Percentiles rank a stretch among this genome's conserved stretches.
Conservation (phyloP, 2,113 vertebrate species). For the Cottus gobio region DNA sequence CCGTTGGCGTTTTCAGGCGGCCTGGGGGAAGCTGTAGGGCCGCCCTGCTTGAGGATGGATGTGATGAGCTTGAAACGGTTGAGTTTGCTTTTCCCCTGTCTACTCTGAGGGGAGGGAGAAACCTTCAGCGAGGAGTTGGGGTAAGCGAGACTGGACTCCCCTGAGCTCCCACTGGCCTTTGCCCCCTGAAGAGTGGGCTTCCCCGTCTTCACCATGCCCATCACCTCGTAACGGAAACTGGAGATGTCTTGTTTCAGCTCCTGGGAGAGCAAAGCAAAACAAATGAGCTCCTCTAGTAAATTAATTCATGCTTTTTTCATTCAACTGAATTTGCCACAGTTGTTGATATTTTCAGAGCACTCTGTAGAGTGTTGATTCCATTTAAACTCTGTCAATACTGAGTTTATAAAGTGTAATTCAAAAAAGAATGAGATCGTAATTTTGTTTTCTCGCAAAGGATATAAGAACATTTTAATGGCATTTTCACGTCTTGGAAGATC, state of each 20-base stretch:
- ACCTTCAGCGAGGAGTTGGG: slow-evolving; percentile 83
- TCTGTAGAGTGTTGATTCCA: background rate
- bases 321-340: background rate
- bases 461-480: background rate
- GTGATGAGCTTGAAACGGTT: slow-evolving; percentile 91
- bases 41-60: slow-evolving; percentile 89
- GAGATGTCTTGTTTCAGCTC: slow-evolving; percentile 99
- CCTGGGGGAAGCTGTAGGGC: slow-evolving; percentile 75
- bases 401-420: background rate
- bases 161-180: slow-evolving; percentile 63
- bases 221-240: slow-evolving; percentile 97
- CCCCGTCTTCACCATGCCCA: slow-evolving; percentile 93
- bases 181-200: slow-evolving; percentile 83
- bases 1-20: slow-evolving; percentile 80
- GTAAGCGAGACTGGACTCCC: slow-evolving; percentile 80
- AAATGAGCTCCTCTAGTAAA: background rate
- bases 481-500: background rate
- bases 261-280: slow-evolving; percentile 72
- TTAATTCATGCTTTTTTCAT: slow-evolving; percentile 3
- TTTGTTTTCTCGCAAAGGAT: background rate
- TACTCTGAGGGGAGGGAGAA: slow-evolving; percentile 73
- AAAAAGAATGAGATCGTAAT: background rate
- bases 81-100: slow-evolving; percentile 85
- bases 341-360: background rate
- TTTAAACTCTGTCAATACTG: background rate